Conservation (phyloP, 1,140 invertebrate species). For the Chymomyza costata region DNA sequence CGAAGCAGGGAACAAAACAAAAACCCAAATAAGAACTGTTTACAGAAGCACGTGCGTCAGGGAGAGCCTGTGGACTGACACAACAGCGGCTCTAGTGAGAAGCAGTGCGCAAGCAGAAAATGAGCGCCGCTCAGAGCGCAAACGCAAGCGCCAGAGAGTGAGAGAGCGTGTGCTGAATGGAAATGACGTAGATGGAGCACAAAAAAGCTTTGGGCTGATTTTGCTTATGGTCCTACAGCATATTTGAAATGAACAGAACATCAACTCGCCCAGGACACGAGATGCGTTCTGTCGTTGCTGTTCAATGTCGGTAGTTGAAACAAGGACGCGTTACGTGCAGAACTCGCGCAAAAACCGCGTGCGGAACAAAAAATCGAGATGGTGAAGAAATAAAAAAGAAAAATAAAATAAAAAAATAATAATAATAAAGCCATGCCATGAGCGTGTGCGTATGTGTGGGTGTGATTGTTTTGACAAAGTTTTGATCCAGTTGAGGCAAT, state of each 20-base stretch:
- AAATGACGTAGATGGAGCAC: not conserved
- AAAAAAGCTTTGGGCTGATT: not conserved
- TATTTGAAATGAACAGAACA: not conserved
- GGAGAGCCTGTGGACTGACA: too few species aligned
- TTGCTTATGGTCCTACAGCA: not conserved
- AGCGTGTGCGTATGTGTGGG: constrained; percentile 1
- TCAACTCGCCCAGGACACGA: constrained; percentile 58
- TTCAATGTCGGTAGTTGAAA: constrained; percentile 65
- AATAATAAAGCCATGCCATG: constrained; percentile 8
- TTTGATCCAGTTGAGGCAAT: not conserved
- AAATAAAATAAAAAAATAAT: constrained; percentile 21
- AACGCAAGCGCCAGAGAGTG: constrained; percentile 2
- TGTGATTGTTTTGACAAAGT: constrained; percentile 8
- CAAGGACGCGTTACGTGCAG: constrained; percentile 69
- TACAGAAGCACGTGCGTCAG: not conserved
- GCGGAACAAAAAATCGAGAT: constrained; percentile 15
- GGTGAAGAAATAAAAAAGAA: not conserved
- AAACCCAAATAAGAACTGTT: constrained; percentile 34
- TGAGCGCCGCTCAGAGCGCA: not conserved
- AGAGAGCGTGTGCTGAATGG: constrained; percentile 29
- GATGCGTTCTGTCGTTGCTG: constrained; percentile 49
- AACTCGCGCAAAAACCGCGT: constrained; percentile 40
- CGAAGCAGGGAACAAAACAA: constrained; percentile 58
- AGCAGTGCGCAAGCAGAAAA: constrained; percentile 7
- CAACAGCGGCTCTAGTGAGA: not conserved